phyloP scores from a whole-genome alignment of 2,888 invertebrate species.

The Plusia festucae region DNA sequence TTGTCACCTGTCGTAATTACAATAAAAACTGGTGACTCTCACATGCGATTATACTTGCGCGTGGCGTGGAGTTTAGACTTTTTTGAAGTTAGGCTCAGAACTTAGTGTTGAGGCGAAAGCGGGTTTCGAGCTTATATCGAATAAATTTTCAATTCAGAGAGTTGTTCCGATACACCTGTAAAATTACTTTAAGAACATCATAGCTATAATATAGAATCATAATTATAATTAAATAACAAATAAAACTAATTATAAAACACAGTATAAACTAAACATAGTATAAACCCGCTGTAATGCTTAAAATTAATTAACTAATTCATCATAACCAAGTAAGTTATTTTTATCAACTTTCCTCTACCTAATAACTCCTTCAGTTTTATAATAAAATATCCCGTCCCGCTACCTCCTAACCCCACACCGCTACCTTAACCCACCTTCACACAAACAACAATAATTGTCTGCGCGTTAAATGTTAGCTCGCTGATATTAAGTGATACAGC shows the following conservation, averaged over 20 bases:
- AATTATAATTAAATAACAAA: too few relatives aligned
- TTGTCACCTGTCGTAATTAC: slow-evolving; percentile 64
- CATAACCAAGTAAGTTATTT: too few relatives aligned
- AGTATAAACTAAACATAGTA: too few relatives aligned
- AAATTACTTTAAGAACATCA: too few relatives aligned
- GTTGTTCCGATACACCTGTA: too few relatives aligned
- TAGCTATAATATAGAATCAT: too few relatives aligned
- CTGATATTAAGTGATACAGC: slow-evolving; percentile 49
- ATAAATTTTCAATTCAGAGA: too few relatives aligned
- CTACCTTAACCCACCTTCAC: slow-evolving; percentile 28
- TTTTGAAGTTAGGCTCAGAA: slow-evolving; percentile 32
- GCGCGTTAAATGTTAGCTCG: slow-evolving; percentile 33
- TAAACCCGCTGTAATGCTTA: too few relatives aligned
- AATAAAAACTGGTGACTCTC: slow-evolving; percentile 55
- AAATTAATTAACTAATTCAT: too few relatives aligned
- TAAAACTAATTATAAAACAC: too few relatives aligned
- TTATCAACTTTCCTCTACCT: too few relatives aligned
- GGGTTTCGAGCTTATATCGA: neutral
- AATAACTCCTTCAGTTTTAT: too few relatives aligned
- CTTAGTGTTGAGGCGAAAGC: slow-evolving; percentile 14
- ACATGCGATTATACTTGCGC: slow-evolving; percentile 48
- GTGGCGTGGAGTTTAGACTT: slow-evolving; percentile 45
- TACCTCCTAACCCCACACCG: neutral
- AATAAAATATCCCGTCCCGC: slow-evolving; percentile 25
- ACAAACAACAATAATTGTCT: slow-evolving; percentile 35